Evolutionary conservation across 2,113 vertebrate species (phyloP).

Genomic region (Hydrolagus affinis): DNA sequence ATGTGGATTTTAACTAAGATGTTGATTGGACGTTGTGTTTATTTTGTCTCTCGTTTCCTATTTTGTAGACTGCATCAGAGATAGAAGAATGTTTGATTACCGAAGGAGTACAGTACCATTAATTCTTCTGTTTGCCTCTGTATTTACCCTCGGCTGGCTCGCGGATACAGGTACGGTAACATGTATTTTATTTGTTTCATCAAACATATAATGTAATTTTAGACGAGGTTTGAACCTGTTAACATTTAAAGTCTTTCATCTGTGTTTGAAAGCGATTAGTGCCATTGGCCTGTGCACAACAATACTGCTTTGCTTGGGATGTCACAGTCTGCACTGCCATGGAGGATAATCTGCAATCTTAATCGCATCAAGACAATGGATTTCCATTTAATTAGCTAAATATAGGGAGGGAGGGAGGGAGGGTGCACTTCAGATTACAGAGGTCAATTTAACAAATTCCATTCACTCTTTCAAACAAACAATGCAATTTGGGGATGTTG

Average conservation of each 20-base stretch:
- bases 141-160: not conserved
- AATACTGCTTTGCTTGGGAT: too few relatives aligned
- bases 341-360: not conserved
- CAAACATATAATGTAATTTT: not conserved
- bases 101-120: not conserved
- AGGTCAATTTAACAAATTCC: not conserved
- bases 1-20: too few relatives aligned
- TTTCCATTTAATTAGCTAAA: not conserved
- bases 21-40: not conserved
- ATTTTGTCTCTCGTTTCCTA: not conserved
- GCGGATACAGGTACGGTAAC: not conserved
- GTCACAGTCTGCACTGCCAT: too few relatives aligned
- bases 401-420: not conserved
- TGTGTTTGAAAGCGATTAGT: not conserved
- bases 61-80: not conserved
- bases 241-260: too few relatives aligned
- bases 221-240: too few relatives aligned
- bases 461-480: not conserved
- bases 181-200: not conserved
- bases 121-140: not conserved
- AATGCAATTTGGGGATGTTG: not conserved
- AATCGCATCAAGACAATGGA: not conserved
- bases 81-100: conserved; percentile 1
- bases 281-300: too few relatives aligned
- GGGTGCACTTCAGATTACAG: not conserved